Evolutionary conservation across 2,888 invertebrate genomes (phyloP).

Genomic region (Polylopha cassiicola): DNA sequence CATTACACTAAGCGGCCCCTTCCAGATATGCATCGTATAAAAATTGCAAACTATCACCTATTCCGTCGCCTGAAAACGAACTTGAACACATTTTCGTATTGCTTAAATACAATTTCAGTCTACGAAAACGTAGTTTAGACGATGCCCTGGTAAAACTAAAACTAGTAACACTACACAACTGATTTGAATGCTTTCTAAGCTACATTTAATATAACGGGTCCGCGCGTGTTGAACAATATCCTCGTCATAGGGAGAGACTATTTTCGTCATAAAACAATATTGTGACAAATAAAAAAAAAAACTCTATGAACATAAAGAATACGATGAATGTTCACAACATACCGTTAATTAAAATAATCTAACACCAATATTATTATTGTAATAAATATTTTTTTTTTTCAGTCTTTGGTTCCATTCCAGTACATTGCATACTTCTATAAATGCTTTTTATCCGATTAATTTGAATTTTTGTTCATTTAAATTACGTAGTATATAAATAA

Average conservation of each 20-base stretch:
- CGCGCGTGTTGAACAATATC: slow-evolving; percentile 10
- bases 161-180: slow-evolving; percentile 12
- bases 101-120: slow-evolving; percentile 13
- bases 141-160: slow-evolving; percentile 9
- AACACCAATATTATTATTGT: slow-evolving; percentile 61
- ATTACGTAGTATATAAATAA: slow-evolving; percentile 22
- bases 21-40: slow-evolving; percentile 1
- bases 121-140: slow-evolving; percentile 10
- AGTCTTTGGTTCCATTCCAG: slow-evolving; percentile 70
- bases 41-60: neutral
- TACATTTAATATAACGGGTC: slow-evolving; percentile 14
- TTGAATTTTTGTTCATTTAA: slow-evolving; percentile 42
- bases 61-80: slow-evolving; percentile 10
- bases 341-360: slow-evolving; percentile 50
- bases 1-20: neutral
- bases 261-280: slow-evolving; percentile 10
- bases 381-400: slow-evolving; percentile 62
- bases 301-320: slow-evolving; percentile 31
- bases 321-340: slow-evolving; percentile 33
- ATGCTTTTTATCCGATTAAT: slow-evolving; percentile 43
- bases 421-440: slow-evolving; percentile 51
- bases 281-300: slow-evolving; percentile 28
- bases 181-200: slow-evolving; percentile 20
- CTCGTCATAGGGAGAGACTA: slow-evolving; percentile 7
- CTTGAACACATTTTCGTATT: slow-evolving; percentile 19